These are phyloP conservation scores for Temnothorax unifasciatus DNA, from an alignment of 2,888 invertebrate genomes.

Conservation along the genomic window DNA sequence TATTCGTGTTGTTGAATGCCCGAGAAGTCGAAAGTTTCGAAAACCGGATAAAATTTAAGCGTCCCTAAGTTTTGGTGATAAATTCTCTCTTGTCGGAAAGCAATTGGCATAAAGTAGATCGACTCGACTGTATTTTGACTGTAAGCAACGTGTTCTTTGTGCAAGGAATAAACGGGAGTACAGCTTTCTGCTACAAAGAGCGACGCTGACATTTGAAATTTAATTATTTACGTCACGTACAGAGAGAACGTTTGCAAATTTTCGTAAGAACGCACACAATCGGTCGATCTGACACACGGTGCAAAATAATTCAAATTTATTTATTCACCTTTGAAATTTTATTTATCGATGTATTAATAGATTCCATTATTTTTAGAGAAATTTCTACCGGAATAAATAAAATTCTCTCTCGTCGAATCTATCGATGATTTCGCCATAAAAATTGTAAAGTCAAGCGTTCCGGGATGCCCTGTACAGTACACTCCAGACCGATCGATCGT, in stretches of 20 bases:
- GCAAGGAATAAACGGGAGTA: background rate
- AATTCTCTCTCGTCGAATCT: background rate
- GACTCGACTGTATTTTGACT: background rate
- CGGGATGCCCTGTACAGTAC: background rate
- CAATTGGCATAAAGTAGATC: conserved; percentile 31
- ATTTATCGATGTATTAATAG: background rate
- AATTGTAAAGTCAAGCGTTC: conserved; percentile 11
- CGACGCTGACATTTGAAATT: conserved; percentile 10
- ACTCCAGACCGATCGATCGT: conserved; percentile 32
- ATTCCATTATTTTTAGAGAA: background rate
- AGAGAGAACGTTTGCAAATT: background rate
- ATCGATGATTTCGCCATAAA: background rate
- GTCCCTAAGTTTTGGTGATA: conserved; percentile 31
- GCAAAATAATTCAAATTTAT: background rate
- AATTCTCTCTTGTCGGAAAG: conserved; percentile 30
- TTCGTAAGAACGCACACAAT: background rate
- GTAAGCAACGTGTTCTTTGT: background rate
- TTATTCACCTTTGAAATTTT: background rate
- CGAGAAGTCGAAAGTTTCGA: conserved; percentile 7
- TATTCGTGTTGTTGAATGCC: background rate
- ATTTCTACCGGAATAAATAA: background rate
- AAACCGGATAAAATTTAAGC: background rate
- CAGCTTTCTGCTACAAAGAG: background rate
- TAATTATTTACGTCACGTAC: conserved; percentile 18
- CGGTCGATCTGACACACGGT: background rate